Conservation (phyloP, 1,140 invertebrate species). For the Drosophila biarmipes region DNA sequence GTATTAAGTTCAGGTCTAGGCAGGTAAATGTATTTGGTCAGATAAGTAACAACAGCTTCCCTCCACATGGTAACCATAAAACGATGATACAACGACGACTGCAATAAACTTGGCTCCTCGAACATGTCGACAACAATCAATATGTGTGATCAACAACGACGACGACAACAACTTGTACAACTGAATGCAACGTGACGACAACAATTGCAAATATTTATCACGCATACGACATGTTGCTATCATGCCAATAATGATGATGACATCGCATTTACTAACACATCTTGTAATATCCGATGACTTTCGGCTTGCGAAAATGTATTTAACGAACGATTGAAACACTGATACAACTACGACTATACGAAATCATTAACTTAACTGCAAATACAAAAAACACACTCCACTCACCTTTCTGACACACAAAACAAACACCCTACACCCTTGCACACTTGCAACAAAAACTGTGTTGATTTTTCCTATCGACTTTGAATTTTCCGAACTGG, state of each 20-base stretch:
- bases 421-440: neutral
- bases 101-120: conserved; percentile 23
- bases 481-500: neutral
- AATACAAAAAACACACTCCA: conserved; percentile 18
- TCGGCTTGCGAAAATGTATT: conserved; percentile 83
- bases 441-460: conserved; percentile 2
- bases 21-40: conserved; percentile 67
- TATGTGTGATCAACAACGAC: conserved; percentile 42
- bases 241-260: conserved; percentile 84
- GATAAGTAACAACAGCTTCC: conserved; percentile 80
- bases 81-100: conserved; percentile 23
- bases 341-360: conserved; percentile 14
- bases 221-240: conserved; percentile 47
- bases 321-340: conserved; percentile 77
- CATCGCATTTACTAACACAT: conserved; percentile 83
- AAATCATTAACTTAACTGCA: conserved; percentile 37
- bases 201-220: conserved; percentile 45
- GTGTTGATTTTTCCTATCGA: conserved; percentile 8
- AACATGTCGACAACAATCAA: conserved; percentile 42
- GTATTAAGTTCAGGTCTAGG: conserved; percentile 71
- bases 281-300: conserved; percentile 84
- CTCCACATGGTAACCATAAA: conserved; percentile 65
- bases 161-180: conserved; percentile 30
- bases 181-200: conserved; percentile 35
- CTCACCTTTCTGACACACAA: conserved; percentile 1